Evolutionary conservation across 2,888 invertebrate genomes (phyloP).

Genomic region (Pediacus dermestoides): DNA sequence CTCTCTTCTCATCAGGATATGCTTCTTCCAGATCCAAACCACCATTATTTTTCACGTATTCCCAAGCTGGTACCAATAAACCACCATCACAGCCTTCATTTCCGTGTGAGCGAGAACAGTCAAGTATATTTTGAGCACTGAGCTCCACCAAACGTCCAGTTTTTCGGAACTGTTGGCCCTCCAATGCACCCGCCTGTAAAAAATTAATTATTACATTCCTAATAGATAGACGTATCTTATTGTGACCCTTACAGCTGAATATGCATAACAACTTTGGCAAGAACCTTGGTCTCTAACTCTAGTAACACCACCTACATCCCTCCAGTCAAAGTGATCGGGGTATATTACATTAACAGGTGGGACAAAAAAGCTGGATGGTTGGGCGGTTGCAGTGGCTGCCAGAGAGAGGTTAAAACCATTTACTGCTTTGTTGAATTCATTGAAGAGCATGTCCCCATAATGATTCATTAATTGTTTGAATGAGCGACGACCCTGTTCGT

Average conservation of each 20-base stretch:
- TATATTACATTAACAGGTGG: constrained; percentile 42
- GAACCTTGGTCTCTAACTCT: constrained; percentile 42
- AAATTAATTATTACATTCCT: constrained; percentile 2
- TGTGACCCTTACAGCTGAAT: constrained; percentile 48
- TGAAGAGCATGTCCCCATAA: constrained; percentile 43
- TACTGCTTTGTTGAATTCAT: constrained; percentile 41
- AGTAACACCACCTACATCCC: constrained; percentile 44
- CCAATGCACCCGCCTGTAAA: constrained; percentile 56
- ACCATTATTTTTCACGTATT: constrained; percentile 51
- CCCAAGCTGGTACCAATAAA: constrained; percentile 52
- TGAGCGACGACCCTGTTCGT: constrained; percentile 35
- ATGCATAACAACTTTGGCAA: constrained; percentile 48
- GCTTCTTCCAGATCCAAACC: constrained; percentile 57
- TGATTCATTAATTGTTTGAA: constrained; percentile 43
- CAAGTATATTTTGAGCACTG: constrained; percentile 57
- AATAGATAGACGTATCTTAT: too few species aligned
- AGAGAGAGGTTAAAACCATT: constrained; percentile 47
- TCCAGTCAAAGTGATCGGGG: constrained; percentile 45
- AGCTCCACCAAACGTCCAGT: constrained; percentile 53
- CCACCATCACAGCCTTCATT: constrained; percentile 57
- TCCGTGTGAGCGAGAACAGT: constrained; percentile 53
- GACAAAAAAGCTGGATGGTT: constrained; percentile 38
- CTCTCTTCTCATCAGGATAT: constrained; percentile 52
- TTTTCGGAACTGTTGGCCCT: constrained; percentile 55
- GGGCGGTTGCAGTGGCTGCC: constrained; percentile 13